phyloP scores from a whole-genome alignment of 2,797 vertebrate genomes.

The Cossypha niveicapilla region DNA sequence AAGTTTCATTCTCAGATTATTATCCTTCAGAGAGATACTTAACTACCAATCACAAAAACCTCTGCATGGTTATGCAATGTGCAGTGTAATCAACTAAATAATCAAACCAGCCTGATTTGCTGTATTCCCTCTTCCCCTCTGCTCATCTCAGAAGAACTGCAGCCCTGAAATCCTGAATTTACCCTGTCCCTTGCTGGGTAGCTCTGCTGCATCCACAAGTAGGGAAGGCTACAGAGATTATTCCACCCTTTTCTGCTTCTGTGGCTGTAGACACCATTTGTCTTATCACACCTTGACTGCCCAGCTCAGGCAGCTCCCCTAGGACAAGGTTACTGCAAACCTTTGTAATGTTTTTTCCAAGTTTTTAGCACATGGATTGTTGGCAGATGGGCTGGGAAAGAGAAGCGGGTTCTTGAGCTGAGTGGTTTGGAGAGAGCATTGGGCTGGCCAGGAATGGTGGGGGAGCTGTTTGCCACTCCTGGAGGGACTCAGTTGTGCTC shows the following conservation, averaged over 20 bases:
- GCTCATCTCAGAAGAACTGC: background rate
- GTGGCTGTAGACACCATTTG: accelerated
- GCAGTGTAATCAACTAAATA: background rate
- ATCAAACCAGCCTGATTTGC: background rate
- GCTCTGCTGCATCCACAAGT: background rate
- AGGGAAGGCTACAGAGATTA: accelerated
- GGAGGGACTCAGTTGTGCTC: accelerated
- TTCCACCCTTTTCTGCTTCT: background rate
- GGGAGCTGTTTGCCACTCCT: background rate
- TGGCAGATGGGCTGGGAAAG: background rate
- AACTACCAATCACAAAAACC: background rate
- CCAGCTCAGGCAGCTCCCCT: background rate
- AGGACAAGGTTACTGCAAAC: too few relatives aligned
- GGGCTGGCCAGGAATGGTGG: background rate
- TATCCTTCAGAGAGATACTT: background rate
- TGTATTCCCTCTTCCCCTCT: background rate
- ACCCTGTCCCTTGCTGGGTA: background rate
- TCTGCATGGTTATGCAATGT: background rate
- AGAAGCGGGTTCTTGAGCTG: accelerated
- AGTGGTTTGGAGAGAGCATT: background rate
- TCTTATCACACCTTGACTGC: background rate
- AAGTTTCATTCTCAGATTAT: background rate
- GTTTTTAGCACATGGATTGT: background rate
- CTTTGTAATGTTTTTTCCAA: background rate
- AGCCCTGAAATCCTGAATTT: background rate